Evolutionary conservation across 2,888 invertebrate species (phyloP), one percentile per base, ranked within the genome.

Genomic region (Oasisia sp.): DNA sequence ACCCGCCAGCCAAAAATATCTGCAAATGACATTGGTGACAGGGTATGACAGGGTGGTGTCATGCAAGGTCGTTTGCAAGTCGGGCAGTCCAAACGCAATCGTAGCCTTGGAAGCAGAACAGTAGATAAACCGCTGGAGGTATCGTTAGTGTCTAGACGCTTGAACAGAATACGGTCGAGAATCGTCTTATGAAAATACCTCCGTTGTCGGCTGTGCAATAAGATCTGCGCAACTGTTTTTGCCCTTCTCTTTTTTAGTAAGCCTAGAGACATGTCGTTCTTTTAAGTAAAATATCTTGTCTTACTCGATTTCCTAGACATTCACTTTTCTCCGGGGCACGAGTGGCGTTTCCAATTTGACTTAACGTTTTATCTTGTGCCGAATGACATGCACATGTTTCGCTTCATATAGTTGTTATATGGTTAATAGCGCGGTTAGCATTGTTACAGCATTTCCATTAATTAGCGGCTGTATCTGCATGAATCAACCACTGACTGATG

Each of bases 1-100:
- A 74, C 74, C 74, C n/a, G 74, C 74, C 74, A 74, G 74, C 74
- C 74, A 74, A 27, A 74, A 74, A 74, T 74, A 74, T 74, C 74
- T 0, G 74, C 27, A n/a, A 27, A n/a, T 74, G 74, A 74, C 19
- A 74, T 74, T 74, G 74, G 74, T 19, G 74, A 74, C 74, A 27
- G 27, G n/a, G 27, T 19, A 74, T 74, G 74, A 74, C 74, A 74
- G 19, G 74, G 0, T n/a, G 27, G 74, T 74, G 74, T 74, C 74
- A 27, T 14, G 27, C 74, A 74, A 74, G 14, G 74, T 74, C 74
- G 27, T 14, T 74, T 19, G 74, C 50, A 50, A 14, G 9, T 50
- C 50, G 50, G 50, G 5, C 50, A 50, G 50, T 50, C 50, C 50
- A 50, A 50, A 50, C 1, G 50, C 50, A 50, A 50, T 14, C 50